phyloP scores from a whole-genome alignment of 2,797 vertebrate species.

The Channallabes apus region DNA sequence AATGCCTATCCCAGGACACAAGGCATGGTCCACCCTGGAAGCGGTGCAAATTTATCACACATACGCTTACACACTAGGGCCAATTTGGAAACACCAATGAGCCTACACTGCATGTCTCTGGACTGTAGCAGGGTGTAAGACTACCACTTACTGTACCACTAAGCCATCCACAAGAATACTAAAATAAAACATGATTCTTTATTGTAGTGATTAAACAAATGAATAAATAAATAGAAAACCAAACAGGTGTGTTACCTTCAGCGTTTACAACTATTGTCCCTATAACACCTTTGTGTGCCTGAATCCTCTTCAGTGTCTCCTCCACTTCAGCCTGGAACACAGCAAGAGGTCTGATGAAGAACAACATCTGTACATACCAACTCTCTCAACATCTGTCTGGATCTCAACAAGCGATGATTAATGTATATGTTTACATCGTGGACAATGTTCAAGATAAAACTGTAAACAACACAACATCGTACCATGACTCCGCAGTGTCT shows the following conservation, averaged over 20 bases:
- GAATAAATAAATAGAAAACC: background rate
- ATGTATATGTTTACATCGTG: background rate
- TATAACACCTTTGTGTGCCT: conserved; percentile 90
- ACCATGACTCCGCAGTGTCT: conserved; percentile 15
- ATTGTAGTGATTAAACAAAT: background rate
- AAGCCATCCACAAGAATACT: too few species aligned
- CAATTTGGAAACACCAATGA: too few species aligned
- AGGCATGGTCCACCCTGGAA: too few species aligned
- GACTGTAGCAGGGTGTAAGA: too few species aligned
- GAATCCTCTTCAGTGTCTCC: conserved; percentile 93
- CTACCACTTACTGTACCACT: too few species aligned
- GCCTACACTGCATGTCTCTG: too few species aligned
- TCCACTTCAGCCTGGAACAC: conserved; percentile 88
- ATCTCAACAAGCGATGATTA: too few species aligned
- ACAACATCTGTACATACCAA: background rate
- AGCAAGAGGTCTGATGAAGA: background rate
- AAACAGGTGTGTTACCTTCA: conserved; percentile 76
- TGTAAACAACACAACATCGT: background rate
- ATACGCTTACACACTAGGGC: too few species aligned
- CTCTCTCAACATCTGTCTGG: too few species aligned
- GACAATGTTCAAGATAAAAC: background rate
- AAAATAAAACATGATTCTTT: background rate
- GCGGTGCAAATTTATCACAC: too few species aligned
- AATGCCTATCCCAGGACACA: too few species aligned
- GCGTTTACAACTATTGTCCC: conserved; percentile 93